Evolutionary conservation across 2,113 vertebrate species (phyloP).

Genomic region (Psettodes erumei): DNA sequence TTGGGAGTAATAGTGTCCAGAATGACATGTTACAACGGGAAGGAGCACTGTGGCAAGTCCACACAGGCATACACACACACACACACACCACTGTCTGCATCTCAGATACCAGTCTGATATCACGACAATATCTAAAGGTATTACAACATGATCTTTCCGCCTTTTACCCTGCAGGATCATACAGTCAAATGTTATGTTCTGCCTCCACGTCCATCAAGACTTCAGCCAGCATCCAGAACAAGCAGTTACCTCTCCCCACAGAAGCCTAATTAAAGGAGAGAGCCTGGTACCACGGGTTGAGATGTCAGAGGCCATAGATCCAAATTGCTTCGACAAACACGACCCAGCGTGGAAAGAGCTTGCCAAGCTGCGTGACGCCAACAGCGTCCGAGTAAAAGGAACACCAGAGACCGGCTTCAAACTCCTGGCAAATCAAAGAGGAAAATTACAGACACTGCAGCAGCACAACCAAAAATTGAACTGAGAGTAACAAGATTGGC

Average conservation of each 20-base stretch:
- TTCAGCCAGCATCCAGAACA: neutral
- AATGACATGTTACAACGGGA: conserved; percentile 70
- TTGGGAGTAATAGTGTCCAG: conserved; percentile 61
- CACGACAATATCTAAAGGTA: neutral
- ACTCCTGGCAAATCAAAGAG: conserved; percentile 13
- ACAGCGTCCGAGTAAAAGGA: conserved; percentile 2
- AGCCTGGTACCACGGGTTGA: neutral
- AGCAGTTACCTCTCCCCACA: conserved; percentile 6
- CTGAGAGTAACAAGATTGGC: neutral
- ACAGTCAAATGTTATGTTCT: conserved; percentile 1
- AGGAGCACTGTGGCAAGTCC: conserved; percentile 18
- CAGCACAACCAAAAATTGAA: neutral
- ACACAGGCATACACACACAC: conserved; percentile 10
- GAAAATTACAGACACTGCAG: conserved; percentile 20
- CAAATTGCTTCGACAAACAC: conserved; percentile 17
- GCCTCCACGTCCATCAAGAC: too few relatives aligned
- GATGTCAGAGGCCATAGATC: neutral
- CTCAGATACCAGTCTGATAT: neutral
- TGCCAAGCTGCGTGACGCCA: neutral
- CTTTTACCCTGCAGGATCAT: neutral
- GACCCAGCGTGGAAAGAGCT: neutral
- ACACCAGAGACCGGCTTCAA: conserved; percentile 17
- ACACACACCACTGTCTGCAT: conserved; percentile 7
- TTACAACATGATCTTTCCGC: neutral
- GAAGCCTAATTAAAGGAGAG: neutral